Evolutionary conservation across 1,140 invertebrate genomes (phyloP), one percentile per base, ranked within the genome.

Genomic region (Belonocnema kinseyi): DNA sequence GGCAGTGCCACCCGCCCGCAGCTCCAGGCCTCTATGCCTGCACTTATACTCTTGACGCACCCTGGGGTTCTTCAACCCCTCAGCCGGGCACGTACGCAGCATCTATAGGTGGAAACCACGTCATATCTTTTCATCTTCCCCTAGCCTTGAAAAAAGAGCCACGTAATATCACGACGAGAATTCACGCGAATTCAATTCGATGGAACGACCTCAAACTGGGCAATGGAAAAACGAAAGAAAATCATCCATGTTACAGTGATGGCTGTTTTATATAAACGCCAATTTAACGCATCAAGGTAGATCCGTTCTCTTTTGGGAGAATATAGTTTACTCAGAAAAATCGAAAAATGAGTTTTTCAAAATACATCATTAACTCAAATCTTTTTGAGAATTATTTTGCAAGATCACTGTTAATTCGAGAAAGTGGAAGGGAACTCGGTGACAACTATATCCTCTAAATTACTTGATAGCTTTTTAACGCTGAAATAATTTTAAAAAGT

Each of bases 11-110:
- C 52, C 71, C 58, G 53, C 80, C 80, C 80, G 74, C 77, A 82
- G 50, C 53, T 54, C 40, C 40, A 72, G 71, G 46, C 61, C 77
- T 61, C 52, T 51, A 66, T 70, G 78, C 82, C 78, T 79, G 84
- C 83, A 89, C 86, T 89, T 88, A 86, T 86, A 86, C 86, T 83
- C 87, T 88, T 81, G 73, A 85, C 77, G 80, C 86, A 85, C 77
- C 80, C 83, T 74, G 79, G 74, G 77, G 73, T 83, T 84, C 80
- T 82, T 82, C 82, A 79, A 80, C 80, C 80, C 77, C 79, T 78
- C 19, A 77, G 75, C 77, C 46, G 82, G 74, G 73, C 83, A 82
- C 82, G 83, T 84, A 84, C 74, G 74, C 73, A 77, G 79, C 75
- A 78, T 40, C 5, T 66, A 46, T 66, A 66, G 79, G 81, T 88